Percentiles rank a stretch among this genome's conserved stretches.
phyloP scores from a whole-genome alignment of 2,797 vertebrate genomes.

The Hoplostethus atlanticus region DNA sequence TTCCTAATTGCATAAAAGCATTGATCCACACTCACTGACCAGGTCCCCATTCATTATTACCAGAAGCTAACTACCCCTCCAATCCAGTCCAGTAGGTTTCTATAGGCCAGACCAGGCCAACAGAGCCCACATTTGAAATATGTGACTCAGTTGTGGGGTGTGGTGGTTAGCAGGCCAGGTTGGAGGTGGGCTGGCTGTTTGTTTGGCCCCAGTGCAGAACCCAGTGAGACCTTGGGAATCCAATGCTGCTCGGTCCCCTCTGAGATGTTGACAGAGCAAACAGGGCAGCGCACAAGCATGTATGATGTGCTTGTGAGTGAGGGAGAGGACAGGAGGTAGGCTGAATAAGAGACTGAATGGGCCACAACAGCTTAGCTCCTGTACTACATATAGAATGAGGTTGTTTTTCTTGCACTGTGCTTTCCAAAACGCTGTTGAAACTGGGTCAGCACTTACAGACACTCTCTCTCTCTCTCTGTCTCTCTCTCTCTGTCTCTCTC shows the following conservation, averaged over 20 bases:
- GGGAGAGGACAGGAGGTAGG: not conserved
- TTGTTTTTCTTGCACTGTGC: not conserved
- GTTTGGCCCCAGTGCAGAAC: slow-evolving; percentile 1
- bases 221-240: slow-evolving; percentile 21
- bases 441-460: too few relatives aligned
- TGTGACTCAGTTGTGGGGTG: not conserved
- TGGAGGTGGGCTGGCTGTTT: slow-evolving; percentile 1
- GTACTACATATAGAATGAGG: not conserved
- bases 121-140: not conserved
- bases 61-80: not conserved
- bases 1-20: not conserved
- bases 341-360: not conserved
- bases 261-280: slow-evolving; percentile 20
- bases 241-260: not conserved
- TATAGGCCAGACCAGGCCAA: not conserved
- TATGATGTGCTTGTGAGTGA: not conserved
- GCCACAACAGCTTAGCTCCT: not conserved
- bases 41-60: too few relatives aligned
- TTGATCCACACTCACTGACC: too few relatives aligned
- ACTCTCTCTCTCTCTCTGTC: not conserved
- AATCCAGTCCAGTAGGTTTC: not conserved
- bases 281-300: slow-evolving; percentile 5
- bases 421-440: not conserved
- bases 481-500: not conserved
- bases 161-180: not conserved